phyloP scores from a whole-genome alignment of 2,888 invertebrate genomes.

The Cheilosia soror region DNA sequence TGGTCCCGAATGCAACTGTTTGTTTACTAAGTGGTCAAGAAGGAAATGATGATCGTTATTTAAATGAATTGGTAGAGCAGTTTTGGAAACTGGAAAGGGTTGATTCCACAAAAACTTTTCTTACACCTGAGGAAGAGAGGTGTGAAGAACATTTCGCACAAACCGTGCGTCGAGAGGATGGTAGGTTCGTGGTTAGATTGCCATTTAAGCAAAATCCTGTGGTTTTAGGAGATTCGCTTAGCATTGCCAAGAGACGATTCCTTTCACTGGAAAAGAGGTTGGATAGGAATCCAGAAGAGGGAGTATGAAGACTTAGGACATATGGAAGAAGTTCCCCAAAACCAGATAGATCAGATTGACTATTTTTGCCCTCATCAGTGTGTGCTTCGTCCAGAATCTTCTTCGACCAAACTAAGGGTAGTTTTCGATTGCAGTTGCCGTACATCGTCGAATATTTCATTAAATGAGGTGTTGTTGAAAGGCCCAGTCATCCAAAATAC shows the following conservation, averaged over 20 bases:
- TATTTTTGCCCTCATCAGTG: not conserved
- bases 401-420: constrained; percentile 33
- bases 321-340: too few species aligned
- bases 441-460: constrained; percentile 49
- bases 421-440: constrained; percentile 47
- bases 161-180: not conserved
- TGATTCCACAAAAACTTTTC: not conserved
- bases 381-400: constrained; percentile 18
- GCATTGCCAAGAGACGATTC: not conserved
- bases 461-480: constrained; percentile 74
- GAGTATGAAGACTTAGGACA: too few species aligned
- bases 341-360: too few species aligned
- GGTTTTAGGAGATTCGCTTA: not conserved
- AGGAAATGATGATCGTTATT: not conserved
- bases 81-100: not conserved
- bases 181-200: not conserved
- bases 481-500: constrained; percentile 76
- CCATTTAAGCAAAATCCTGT: not conserved
- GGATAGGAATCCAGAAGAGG: not conserved
- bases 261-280: not conserved
- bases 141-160: not conserved
- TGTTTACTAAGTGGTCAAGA: not conserved
- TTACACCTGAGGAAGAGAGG: not conserved
- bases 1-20: not conserved
- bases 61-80: not conserved